A percentile compares a stretch with the other conserved stretches of the same genome.
These are phyloP conservation scores for Cheumatopsyche charites DNA, from an alignment of 1,140 invertebrate species.

Conservation along the genomic window DNA sequence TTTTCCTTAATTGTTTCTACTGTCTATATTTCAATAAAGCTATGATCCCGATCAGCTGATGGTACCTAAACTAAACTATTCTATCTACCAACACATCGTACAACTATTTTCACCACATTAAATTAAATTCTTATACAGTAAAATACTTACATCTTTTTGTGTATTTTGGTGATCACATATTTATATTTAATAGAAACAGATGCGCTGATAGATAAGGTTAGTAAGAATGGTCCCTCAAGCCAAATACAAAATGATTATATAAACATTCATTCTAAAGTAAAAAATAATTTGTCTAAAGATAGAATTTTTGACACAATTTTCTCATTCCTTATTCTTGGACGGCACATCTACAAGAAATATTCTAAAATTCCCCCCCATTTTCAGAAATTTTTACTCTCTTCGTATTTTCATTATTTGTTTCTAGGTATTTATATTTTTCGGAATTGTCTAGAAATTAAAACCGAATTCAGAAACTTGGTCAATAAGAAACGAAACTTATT, in stretches of 20 bases:
- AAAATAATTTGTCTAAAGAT: slow-evolving; percentile 36
- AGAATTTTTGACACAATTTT: slow-evolving; percentile 26
- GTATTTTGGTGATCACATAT: not conserved
- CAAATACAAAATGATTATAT: slow-evolving; percentile 43
- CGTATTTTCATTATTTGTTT: no score
- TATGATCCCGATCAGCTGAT: slow-evolving; percentile 58
- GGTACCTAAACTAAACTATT: slow-evolving; percentile 49
- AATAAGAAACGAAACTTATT: no score
- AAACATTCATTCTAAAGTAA: slow-evolving; percentile 40
- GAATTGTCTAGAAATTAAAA: no score
- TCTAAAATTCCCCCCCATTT: not conserved
- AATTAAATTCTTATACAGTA: slow-evolving; percentile 30
- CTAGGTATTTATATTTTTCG: no score
- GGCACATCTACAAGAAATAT: slow-evolving; percentile 44
- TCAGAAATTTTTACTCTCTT: no score
- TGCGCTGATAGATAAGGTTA: slow-evolving; percentile 48
- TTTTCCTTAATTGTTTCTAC: slow-evolving; percentile 45
- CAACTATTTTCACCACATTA: slow-evolving; percentile 8
- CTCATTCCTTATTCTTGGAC: slow-evolving; percentile 40
- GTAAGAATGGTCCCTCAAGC: slow-evolving; percentile 50
- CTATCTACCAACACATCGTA: slow-evolving; percentile 49
- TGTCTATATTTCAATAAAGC: slow-evolving; percentile 61
- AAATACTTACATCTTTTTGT: not conserved
- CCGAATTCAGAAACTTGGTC: no score
- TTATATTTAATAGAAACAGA: slow-evolving; percentile 42